These are phyloP conservation scores for Corythornis madagascariensis DNA, from an alignment of 2,113 vertebrate species.

Conservation along the genomic window DNA sequence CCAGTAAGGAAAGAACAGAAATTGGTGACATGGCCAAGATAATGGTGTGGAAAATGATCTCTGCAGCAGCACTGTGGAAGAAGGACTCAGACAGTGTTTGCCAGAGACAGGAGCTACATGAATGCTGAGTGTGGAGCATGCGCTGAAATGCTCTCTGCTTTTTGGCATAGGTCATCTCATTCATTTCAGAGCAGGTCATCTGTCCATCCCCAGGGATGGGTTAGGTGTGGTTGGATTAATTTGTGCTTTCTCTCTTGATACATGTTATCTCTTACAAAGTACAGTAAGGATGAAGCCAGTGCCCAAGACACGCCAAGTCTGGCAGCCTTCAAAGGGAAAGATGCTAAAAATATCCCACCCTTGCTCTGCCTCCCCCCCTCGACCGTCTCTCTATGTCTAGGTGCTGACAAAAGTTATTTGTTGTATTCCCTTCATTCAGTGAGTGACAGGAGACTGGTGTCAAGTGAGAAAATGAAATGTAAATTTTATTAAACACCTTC, in stretches of 20 bases:
- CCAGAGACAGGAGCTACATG: not conserved
- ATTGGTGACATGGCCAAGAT: accelerated
- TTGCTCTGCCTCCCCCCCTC: constrained; percentile 29
- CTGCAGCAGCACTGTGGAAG: not conserved
- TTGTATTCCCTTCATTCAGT: constrained; percentile 71
- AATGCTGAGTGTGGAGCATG: not conserved
- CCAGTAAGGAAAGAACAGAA: not conserved
- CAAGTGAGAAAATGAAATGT: constrained; percentile 89
- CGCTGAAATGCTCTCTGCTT: not conserved
- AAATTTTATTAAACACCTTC: constrained; percentile 90
- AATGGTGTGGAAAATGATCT: not conserved
- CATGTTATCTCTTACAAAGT: not conserved
- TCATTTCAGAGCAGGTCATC: not conserved
- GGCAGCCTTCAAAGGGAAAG: not conserved
- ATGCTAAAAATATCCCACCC: constrained; percentile 51
- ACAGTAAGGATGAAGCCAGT: not conserved
- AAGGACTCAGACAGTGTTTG: not conserved
- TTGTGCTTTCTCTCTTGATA: not conserved
- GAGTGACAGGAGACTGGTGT: constrained; percentile 86
- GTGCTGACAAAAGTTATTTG: constrained; percentile 81
- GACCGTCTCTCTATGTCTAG: constrained; percentile 48
- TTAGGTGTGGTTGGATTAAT: not conserved
- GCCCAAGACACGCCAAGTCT: not conserved
- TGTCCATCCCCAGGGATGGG: not conserved
- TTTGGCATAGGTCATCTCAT: not conserved